phyloP scores from a whole-genome alignment of 2,113 vertebrate species.

The Anser brachyrhynchus region DNA sequence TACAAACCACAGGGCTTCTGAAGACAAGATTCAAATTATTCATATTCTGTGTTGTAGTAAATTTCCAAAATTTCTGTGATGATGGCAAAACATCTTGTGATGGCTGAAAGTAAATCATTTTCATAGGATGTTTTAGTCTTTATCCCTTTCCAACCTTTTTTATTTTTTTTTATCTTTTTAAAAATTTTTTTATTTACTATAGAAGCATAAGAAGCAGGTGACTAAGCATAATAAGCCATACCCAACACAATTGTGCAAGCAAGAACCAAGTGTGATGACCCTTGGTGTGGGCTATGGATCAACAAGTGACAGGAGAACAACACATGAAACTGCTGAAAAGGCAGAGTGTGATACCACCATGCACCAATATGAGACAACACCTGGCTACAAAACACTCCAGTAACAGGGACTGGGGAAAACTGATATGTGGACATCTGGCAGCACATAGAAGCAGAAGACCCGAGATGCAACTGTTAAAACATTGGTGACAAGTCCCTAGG shows the following conservation, averaged over 20 bases:
- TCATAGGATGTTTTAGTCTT: background rate
- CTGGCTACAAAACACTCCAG: background rate
- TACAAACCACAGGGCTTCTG: background rate
- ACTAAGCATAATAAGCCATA: background rate
- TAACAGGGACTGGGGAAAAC: background rate
- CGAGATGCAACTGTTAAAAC: background rate
- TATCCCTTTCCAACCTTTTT: background rate
- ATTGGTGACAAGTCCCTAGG: background rate
- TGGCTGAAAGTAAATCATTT: background rate
- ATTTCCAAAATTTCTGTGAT: background rate
- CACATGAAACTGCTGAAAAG: background rate
- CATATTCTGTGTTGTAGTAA: background rate
- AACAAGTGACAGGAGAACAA: background rate
- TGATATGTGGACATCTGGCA: background rate
- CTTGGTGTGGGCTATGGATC: background rate
- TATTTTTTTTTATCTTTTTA: background rate
- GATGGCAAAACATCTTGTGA: background rate
- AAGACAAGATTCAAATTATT: background rate
- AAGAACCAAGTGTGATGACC: background rate
- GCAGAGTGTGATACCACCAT: accelerated
- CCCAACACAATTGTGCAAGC: background rate
- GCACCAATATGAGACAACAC: background rate
- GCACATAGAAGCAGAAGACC: background rate
- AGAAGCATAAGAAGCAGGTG: background rate
- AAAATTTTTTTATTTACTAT: background rate